Evolutionary conservation across 2,797 vertebrate genomes (phyloP), one percentile per base, ranked within the genome.

Genomic region (Crenichthys baileyi): DNA sequence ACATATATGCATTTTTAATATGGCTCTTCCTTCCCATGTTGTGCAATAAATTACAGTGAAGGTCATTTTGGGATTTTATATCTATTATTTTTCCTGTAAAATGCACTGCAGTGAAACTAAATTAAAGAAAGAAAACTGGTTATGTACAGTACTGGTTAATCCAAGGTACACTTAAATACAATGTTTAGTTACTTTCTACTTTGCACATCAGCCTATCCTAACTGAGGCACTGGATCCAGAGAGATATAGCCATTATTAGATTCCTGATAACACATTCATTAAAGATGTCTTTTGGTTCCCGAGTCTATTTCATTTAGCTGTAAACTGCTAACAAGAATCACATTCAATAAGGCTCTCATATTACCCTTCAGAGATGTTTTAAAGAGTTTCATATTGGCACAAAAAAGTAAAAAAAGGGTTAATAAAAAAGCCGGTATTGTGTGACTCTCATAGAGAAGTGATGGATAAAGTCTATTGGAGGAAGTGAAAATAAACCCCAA

Each of bases 301-400:
- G 71, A 89, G 83, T 87, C 87, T 88, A 83, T 94, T 92, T 91
- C 77, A 92, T 93, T 92, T 87, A 78, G 87, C 88, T 80, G 60
- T 90, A 89, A 93, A 92, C 83, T 83, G 53, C 55, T 81, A 84
- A 83, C 53, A 79, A 73, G 67, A 85, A 80, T 83, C 82, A 76
- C 86, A 88, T 93, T 94, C 91, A 91, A 91, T 93, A 81, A 85
- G 8, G 83, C 80, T 46, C 82, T 84, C 85, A 67, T 86, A 90
- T 91, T 90, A 87, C 85, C 85, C 87, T 60, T 72, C 80, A 90
- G 87, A 92, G 87, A 85, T 73, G 88, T 90, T 89, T 87, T 79
- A 85, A 87, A 90, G 83, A 87, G 73, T 88, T 85, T 90, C 79
- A 86, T 88, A 84, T 85, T 74, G 71, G 65, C 78, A 74, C 58